Conservation (phyloP, 2,888 invertebrate genomes). For the Disparrhopalites patrizii region DNA sequence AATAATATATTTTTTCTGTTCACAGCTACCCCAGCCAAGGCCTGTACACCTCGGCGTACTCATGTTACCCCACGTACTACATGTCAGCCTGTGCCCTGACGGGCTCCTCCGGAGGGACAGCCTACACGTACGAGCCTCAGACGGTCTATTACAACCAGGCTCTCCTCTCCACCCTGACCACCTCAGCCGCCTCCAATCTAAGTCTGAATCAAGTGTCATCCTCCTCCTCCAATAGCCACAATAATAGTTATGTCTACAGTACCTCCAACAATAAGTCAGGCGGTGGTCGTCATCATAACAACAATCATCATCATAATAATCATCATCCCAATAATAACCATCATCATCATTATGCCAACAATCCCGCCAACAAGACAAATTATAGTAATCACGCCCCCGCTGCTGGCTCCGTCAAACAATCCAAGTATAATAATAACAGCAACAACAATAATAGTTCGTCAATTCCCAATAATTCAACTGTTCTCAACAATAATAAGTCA, state of each 20-base stretch:
- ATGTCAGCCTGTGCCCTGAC: background rate
- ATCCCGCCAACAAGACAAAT: background rate
- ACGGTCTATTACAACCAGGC: conserved; percentile 16
- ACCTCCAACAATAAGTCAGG: background rate
- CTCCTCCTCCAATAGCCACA: too few species aligned
- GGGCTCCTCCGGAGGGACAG: background rate
- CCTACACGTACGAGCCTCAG: background rate
- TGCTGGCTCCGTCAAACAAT: too few species aligned
- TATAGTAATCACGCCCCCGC: background rate
- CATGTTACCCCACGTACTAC: conserved; percentile 16
- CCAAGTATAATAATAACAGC: too few species aligned
- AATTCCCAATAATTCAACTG: too few species aligned
- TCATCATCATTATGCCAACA: background rate
- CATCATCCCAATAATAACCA: background rate
- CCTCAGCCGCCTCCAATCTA: background rate
- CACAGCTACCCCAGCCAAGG: conserved; percentile 17
- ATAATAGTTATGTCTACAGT: background rate
- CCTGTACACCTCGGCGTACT: background rate
- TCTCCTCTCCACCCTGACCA: conserved; percentile 1
- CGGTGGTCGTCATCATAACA: background rate
- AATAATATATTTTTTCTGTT: too few species aligned
- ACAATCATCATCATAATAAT: background rate
- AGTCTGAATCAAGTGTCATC: background rate
- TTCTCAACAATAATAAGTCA: background rate
- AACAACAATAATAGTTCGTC: too few species aligned